Base-by-base conservation (phyloP, 2,113 vertebrate species). In the Xiphorhynchus elegans region DNA sequence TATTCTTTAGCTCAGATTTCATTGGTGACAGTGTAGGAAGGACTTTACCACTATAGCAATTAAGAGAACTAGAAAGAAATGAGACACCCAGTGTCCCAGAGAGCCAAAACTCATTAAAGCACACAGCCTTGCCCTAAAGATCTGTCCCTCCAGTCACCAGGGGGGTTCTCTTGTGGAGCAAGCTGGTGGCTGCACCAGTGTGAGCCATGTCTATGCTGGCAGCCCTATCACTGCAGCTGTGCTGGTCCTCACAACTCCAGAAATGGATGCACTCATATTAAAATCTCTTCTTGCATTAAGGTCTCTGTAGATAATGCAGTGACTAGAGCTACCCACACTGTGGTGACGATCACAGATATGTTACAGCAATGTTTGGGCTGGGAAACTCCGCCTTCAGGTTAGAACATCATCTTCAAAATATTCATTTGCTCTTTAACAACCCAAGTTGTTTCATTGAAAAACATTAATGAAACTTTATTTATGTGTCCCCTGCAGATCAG, bases 211-310 rank as follows among this genome's bases (percentile, higher is more conserved):
- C 62, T 68, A 5, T 4, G 21, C 67, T 25, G 20, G n/a, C 76
- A 8, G 49, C 42, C 2, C 2, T 16, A 59, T 17, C 42, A 14
- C 67, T 58, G 31, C 26, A 62, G 35, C 60, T 75, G 10, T 17
- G 62, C 52, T 33, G 9, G 29, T 11, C n/a, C 42, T 6, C 50
- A 67, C 37, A 49, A 4, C 15, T 55, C 44, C 44, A 50, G 16
- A 87, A 69, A 1, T 67, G 28, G 66, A 53, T 13, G 11, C 16
- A 14, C 13, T 56, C 2, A 0, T 0, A 0, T 11, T 52, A 56
- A 87, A 92, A 74, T 21, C 7, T 39, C 55, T 35, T 39, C 26
- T 35, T 73, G 20, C 17, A 17, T 26, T 21, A 62, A 58, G 31
- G 67, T 21, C 5, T 66, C 37, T 44, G 28, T 37, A 52, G 42